These are phyloP conservation scores for Chionoecetes opilio DNA, from an alignment of 1,140 invertebrate genomes.

Conservation along the genomic window DNA sequence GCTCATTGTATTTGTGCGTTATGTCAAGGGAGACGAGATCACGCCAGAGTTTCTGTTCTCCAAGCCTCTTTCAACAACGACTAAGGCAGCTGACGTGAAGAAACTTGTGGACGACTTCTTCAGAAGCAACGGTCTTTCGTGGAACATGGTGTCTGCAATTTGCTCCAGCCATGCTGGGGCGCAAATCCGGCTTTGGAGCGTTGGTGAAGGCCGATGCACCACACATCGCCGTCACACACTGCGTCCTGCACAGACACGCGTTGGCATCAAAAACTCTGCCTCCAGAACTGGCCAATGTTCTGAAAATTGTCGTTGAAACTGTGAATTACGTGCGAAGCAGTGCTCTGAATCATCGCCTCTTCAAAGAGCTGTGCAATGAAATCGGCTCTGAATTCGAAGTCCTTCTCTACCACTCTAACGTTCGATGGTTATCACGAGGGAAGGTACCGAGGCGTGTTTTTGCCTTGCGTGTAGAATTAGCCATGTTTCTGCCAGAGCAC, in stretches of 20 bases:
- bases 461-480: constrained; percentile 60
- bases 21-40: constrained; percentile 58
- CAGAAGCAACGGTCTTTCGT: constrained; percentile 76
- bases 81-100: constrained; percentile 77
- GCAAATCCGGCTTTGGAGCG: constrained; percentile 62
- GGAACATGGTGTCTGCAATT: constrained; percentile 70
- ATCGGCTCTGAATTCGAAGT: constrained; percentile 70
- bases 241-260: constrained; percentile 28
- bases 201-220: constrained; percentile 63
- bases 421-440: constrained; percentile 58
- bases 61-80: constrained; percentile 36
- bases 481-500: constrained; percentile 45
- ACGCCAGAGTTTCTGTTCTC: constrained; percentile 39
- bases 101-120: constrained; percentile 79
- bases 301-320: constrained; percentile 31
- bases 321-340: constrained; percentile 57
- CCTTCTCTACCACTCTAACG: constrained; percentile 71
- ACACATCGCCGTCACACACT: constrained; percentile 47
- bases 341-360: constrained; percentile 29
- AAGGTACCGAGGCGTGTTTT: constrained; percentile 59
- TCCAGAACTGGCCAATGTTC: not conserved
- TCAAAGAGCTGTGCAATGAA: constrained; percentile 67
- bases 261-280: constrained; percentile 59
- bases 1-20: too few relatives aligned
- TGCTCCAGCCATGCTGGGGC: constrained; percentile 71